These are phyloP conservation scores for Mergus octosetaceus DNA, from an alignment of 2,797 vertebrate genomes.

Conservation along the genomic window DNA sequence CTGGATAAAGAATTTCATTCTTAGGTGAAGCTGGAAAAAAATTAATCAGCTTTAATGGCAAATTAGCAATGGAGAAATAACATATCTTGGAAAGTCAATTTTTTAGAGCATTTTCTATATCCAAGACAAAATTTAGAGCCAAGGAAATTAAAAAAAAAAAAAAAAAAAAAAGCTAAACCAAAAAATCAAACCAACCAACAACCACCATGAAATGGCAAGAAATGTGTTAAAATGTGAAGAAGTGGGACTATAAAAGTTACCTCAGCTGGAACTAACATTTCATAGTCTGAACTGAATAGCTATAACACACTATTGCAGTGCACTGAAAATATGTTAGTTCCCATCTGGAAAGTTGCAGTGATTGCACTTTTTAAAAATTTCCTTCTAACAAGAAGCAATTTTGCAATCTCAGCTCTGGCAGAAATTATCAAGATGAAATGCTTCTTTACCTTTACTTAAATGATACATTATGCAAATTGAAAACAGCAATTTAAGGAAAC, in stretches of 20 bases:
- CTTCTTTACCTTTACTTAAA: constrained; percentile 69
- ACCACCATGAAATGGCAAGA: not conserved
- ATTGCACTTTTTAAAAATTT: constrained; percentile 68
- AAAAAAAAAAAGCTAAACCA: too few relatives aligned
- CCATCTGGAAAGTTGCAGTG: constrained; percentile 67
- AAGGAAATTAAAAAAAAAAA: not conserved
- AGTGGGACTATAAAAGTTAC: not conserved
- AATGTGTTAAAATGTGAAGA: not conserved
- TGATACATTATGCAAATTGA: constrained; percentile 64
- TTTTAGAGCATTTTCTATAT: not conserved
- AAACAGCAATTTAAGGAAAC: constrained; percentile 63
- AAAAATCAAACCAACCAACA: too few relatives aligned
- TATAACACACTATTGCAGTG: constrained; percentile 36
- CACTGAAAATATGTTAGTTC: constrained; percentile 41
- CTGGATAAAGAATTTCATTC: not conserved
- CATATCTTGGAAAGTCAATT: not conserved
- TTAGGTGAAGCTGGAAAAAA: not conserved
- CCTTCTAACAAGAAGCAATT: constrained; percentile 65
- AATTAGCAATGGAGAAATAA: not conserved
- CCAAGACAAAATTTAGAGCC: not conserved
- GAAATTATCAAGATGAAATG: constrained; percentile 59
- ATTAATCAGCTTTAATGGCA: not conserved
- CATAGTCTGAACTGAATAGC: constrained; percentile 22
- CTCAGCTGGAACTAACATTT: constrained; percentile 21
- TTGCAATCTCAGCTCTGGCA: constrained; percentile 65